Percentiles rank a stretch among this genome's conserved stretches.
phyloP scores from a whole-genome alignment of 2,797 vertebrate genomes.

The Xenopus petersii region DNA sequence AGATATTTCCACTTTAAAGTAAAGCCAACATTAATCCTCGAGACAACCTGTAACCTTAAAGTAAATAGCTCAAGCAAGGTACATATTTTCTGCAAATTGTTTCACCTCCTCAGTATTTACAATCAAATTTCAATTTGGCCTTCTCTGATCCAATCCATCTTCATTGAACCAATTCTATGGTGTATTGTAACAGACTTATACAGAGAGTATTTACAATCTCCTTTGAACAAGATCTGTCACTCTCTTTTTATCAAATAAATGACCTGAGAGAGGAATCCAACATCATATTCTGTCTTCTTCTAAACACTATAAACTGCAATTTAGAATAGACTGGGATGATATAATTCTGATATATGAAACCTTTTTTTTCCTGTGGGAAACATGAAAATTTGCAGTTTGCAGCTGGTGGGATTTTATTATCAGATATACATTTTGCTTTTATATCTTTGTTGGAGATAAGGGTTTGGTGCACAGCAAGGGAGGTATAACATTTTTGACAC shows the following conservation, averaged over 20 bases:
- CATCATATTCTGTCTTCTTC: constrained; percentile 35
- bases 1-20: constrained; percentile 9
- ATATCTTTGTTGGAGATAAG: constrained; percentile 9
- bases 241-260: constrained; percentile 44
- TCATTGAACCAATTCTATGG: constrained; percentile 42
- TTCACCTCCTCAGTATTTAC: constrained; percentile 48
- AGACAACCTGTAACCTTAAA: constrained; percentile 28
- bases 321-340: constrained; percentile 43
- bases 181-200: constrained; percentile 34
- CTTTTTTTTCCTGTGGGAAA: constrained; percentile 13
- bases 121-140: constrained; percentile 44
- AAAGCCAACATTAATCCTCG: constrained; percentile 6
- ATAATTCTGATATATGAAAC: constrained; percentile 39
- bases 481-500: constrained; percentile 2
- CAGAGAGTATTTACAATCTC: constrained; percentile 24
- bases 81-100: constrained; percentile 49
- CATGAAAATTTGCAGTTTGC: constrained; percentile 3
- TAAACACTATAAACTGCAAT: constrained; percentile 41
- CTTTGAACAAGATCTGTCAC: constrained; percentile 36
- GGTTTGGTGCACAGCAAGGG: constrained; percentile 2
- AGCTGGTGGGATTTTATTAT: constrained; percentile 12
- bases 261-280: constrained; percentile 34
- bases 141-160: constrained; percentile 40
- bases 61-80: constrained; percentile 41
- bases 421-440: constrained; percentile 34